Base-by-base conservation (phyloP, 2,888 invertebrate species). In the Pollenia angustigena region DNA sequence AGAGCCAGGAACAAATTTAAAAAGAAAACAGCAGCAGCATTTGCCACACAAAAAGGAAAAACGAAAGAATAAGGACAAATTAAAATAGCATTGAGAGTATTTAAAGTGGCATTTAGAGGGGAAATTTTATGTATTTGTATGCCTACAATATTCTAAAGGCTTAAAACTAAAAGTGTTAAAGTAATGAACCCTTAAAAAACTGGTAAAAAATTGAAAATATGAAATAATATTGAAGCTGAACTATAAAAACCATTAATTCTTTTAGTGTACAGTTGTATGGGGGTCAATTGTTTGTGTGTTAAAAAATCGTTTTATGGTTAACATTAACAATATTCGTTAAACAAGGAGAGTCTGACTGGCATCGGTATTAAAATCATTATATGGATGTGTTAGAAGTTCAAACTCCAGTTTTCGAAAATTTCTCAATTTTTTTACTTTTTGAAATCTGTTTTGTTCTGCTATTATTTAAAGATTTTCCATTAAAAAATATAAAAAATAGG, bases 41-140 rank as follows among this genome's bases (percentile, higher is more conserved):
- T 71, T 60, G 40, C 40, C 68, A 79, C 48, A 68, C 32, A 79
- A 75, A 75, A 75, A 68, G 68, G 75, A 32, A 32, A 74, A 81
- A 54, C 50, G 75, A 74, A 81, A 81, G 74, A 74, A 74, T 75
- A 75, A 81, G 58, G 75, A 75, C 75, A 81, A 75, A 81, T 81
- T 81, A 74, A 81, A 81, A 81, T 60, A 68, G 11, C 40, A 74
- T 74, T 60, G 74, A 74, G 60, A 48, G 48, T 58, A 58, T 32
- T 72, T 58, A 58, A 60, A 74, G 60, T 40, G 40, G 74, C 50
- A 60, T 60, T 60, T 48, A 48, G 58, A 60, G n/a, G n/a, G n/a
- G n/a, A n/a, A n/a, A n/a, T n/a, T n/a, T n/a, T n/a, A n/a, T 32
- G 32, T 32, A 32, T 32, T 1, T 32, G 1, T 32, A 2, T 32